Conservation (phyloP, 1,140 invertebrate genomes). For the Linepithema humile region DNA sequence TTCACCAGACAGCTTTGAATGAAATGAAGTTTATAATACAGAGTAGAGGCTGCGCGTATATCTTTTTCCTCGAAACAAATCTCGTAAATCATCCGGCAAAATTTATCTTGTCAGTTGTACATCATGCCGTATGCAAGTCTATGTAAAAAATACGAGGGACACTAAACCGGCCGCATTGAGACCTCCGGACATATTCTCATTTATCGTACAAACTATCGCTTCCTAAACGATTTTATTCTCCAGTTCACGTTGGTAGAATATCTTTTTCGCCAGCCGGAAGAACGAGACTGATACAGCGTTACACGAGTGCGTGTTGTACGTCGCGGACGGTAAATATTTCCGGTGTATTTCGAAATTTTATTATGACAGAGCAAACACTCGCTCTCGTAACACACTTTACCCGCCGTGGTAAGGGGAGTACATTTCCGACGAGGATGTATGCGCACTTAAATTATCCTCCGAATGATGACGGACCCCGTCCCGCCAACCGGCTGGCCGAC, state of each 20-base stretch:
- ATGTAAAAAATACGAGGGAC: constrained; percentile 24
- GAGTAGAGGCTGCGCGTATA: background rate
- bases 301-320: background rate
- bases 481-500: background rate
- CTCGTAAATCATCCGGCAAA: constrained; percentile 19
- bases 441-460: constrained; percentile 18
- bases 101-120: constrained; percentile 27
- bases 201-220: constrained; percentile 20
- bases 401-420: background rate
- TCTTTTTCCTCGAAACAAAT: background rate
- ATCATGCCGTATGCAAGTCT: background rate
- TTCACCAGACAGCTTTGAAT: constrained; percentile 2
- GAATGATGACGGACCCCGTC: constrained; percentile 12
- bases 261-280: background rate
- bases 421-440: background rate
- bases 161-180: background rate
- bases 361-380: constrained; percentile 8
- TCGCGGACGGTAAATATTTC: constrained; percentile 13
- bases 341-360: constrained; percentile 28
- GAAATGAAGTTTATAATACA: background rate
- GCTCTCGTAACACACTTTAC: background rate
- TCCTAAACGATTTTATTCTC: constrained; percentile 5
- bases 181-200: background rate
- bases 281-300: background rate
- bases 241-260: background rate